phyloP scores from a whole-genome alignment of 2,797 vertebrate genomes.

The Bovichtus variegatus region DNA sequence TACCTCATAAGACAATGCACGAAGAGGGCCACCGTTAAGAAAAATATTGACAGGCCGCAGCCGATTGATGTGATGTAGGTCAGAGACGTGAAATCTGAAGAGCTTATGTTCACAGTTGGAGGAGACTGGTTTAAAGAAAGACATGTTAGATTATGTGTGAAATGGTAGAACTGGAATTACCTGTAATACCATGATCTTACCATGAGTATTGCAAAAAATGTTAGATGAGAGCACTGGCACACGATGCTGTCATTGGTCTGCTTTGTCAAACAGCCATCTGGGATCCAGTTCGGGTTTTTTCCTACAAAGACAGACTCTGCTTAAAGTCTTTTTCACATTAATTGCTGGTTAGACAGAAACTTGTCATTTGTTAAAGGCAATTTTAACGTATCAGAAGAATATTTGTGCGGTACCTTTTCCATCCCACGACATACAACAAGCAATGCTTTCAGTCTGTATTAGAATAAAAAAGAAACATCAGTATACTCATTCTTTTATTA shows the following conservation, averaged over 20 bases:
- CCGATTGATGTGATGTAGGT: slow-evolving; percentile 69
- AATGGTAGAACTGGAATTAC: not conserved
- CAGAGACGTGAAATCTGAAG: slow-evolving; percentile 43
- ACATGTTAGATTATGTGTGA: not conserved
- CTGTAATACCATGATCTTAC: slow-evolving; percentile 37
- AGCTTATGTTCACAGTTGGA: slow-evolving; percentile 13
- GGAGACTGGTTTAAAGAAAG: slow-evolving; percentile 37
- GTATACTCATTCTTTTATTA: not conserved
- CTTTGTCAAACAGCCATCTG: slow-evolving; percentile 57
- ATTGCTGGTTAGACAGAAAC: not conserved
- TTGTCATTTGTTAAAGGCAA: not conserved
- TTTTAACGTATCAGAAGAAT: not conserved
- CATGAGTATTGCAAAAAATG: slow-evolving; percentile 78
- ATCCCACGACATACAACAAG: slow-evolving; percentile 67
- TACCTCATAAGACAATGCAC: slow-evolving; percentile 68
- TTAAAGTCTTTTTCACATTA: not conserved
- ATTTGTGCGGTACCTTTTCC: slow-evolving; percentile 33
- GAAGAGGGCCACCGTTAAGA: slow-evolving; percentile 64
- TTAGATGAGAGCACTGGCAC: slow-evolving; percentile 72
- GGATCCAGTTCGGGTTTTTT: slow-evolving; percentile 45
- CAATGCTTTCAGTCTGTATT: slow-evolving; percentile 10
- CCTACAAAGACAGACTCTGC: slow-evolving; percentile 12
- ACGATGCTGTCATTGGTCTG: slow-evolving; percentile 27
- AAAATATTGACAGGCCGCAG: slow-evolving; percentile 75
- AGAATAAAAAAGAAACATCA: not conserved